These are phyloP conservation scores for Orthosia cruda DNA, from an alignment of 2,888 invertebrate genomes.

Conservation along the genomic window DNA sequence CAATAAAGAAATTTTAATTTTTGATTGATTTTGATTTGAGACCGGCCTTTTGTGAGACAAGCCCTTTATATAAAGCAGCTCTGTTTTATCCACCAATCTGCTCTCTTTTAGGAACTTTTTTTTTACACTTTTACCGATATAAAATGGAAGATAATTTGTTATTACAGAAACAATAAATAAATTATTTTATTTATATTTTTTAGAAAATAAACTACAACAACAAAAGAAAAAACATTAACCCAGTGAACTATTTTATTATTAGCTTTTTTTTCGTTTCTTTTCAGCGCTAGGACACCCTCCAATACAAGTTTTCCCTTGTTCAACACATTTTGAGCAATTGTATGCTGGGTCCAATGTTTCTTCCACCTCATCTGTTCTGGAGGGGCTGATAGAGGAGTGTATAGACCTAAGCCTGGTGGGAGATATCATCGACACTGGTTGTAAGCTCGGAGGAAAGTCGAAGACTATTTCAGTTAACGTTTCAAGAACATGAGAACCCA, in stretches of 20 bases:
- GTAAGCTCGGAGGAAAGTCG: background rate
- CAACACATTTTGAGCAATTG: conserved; percentile 76
- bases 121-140: too few relatives aligned
- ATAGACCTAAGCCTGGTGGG: background rate
- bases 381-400: background rate
- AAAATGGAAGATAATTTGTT: too few relatives aligned
- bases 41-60: background rate
- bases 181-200: too few relatives aligned
- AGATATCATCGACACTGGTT: background rate
- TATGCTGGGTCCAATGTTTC: background rate
- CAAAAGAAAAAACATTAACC: background rate
- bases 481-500: background rate
- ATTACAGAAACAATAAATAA: too few relatives aligned
- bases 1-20: too few relatives aligned
- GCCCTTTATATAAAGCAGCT: background rate
- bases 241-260: conserved; percentile 15
- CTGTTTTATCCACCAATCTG: background rate
- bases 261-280: conserved; percentile 24
- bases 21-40: too few relatives aligned
- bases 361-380: background rate
- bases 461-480: background rate
- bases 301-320: conserved; percentile 76
- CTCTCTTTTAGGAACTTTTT: too few relatives aligned
- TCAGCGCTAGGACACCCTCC: conserved; percentile 74
- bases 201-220: background rate